phyloP scores from a whole-genome alignment of 1,140 invertebrate genomes.

The Holotrichia oblita region DNA sequence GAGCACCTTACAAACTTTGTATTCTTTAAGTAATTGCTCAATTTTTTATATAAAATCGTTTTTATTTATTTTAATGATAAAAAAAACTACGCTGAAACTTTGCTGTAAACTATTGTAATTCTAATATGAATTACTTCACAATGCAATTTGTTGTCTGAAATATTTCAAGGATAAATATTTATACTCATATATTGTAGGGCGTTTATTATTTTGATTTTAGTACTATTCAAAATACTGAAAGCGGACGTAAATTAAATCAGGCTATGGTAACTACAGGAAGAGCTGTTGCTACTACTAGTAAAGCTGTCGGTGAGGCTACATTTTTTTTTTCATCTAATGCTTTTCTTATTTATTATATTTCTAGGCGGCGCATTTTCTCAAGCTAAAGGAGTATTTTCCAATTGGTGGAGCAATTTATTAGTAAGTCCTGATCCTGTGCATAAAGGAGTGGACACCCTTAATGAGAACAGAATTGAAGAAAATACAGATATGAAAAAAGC shows the following conservation, averaged over 20 bases:
- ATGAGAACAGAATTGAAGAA: conserved; percentile 38
- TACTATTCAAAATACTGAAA: conserved; percentile 93
- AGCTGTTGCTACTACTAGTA: conserved; percentile 89
- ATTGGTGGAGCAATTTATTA: conserved; percentile 87
- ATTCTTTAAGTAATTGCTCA: too few relatives aligned
- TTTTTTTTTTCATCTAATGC: too few relatives aligned
- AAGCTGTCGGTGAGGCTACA: conserved; percentile 73
- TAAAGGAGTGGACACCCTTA: conserved; percentile 48
- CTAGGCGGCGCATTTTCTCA: conserved; percentile 88
- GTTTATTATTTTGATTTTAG: conserved; percentile 63
- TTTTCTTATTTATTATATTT: conserved; percentile 33
- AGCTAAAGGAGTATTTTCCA: conserved; percentile 91
- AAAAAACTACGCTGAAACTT: too few relatives aligned
- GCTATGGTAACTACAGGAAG: conserved; percentile 90
- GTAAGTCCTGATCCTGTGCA: conserved; percentile 59
- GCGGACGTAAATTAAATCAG: conserved; percentile 92
- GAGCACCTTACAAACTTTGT: too few relatives aligned
- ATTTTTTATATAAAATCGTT: too few relatives aligned
- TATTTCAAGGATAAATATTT: too few relatives aligned
- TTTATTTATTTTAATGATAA: too few relatives aligned
- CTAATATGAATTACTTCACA: too few relatives aligned
- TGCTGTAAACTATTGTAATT: too few relatives aligned
- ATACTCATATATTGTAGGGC: too few relatives aligned
- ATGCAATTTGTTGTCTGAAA: too few relatives aligned
- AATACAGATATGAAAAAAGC: background rate